These are phyloP conservation scores for Apolygus lucorum DNA, from an alignment of 1,140 invertebrate species.

Conservation along the genomic window DNA sequence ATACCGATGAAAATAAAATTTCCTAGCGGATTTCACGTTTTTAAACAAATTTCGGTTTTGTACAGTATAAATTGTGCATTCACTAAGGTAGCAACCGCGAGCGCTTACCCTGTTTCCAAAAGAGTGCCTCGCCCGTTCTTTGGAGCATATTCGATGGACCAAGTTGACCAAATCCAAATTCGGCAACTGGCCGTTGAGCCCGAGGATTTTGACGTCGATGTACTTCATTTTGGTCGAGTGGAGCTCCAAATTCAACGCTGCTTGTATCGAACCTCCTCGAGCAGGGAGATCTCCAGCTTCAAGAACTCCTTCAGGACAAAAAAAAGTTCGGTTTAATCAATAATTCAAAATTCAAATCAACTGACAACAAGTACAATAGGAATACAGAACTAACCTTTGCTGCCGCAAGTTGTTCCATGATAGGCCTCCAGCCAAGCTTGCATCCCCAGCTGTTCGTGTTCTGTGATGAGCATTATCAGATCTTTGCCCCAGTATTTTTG, in stretches of 20 bases:
- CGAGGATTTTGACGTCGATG: constrained; percentile 65
- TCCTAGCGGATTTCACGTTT: too few relatives aligned
- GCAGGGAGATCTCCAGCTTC: constrained; percentile 28
- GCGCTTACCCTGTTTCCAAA: constrained; percentile 49
- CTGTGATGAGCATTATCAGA: constrained; percentile 88
- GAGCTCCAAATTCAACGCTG: constrained; percentile 87
- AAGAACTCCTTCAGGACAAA: constrained; percentile 25
- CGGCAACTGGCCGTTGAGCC: constrained; percentile 91
- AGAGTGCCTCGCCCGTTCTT: constrained; percentile 68
- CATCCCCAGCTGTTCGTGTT: constrained; percentile 90
- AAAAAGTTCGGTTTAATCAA: too few relatives aligned
- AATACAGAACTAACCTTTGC: constrained; percentile 30
- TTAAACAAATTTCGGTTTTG: too few relatives aligned
- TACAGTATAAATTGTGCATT: too few relatives aligned
- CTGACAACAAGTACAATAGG: too few relatives aligned
- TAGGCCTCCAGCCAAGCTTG: constrained; percentile 96
- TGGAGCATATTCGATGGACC: constrained; percentile 74
- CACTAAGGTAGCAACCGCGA: too few relatives aligned
- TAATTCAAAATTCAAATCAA: too few relatives aligned
- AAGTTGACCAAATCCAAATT: constrained; percentile 96
- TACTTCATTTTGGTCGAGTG: constrained; percentile 56
- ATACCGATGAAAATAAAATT: too few relatives aligned
- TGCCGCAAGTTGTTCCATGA: constrained; percentile 61
- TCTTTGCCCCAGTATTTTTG: constrained; percentile 98
- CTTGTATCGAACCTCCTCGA: constrained; percentile 81